Evolutionary conservation across 2,797 vertebrate genomes (phyloP).

Genomic region (Semotilus atromaculatus): DNA sequence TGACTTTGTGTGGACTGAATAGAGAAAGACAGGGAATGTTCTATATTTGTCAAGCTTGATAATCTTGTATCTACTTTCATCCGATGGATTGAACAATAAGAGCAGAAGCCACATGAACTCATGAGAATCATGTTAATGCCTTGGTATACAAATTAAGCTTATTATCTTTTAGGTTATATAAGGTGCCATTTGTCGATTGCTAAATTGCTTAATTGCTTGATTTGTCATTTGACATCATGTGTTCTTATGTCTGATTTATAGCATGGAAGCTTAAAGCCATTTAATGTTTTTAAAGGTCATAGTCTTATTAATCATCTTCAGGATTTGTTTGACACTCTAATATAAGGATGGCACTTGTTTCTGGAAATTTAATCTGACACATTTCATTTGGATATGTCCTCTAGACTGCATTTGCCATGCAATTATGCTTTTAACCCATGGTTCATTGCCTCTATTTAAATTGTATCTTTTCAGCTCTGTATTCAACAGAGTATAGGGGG

Average conservation of each 20-base stretch:
- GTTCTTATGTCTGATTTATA: conserved; percentile 11
- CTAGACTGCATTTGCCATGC: conserved; percentile 13
- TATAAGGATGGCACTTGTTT: neutral
- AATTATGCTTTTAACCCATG: neutral
- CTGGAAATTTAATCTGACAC: conserved; percentile 3
- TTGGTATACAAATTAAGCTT: neutral
- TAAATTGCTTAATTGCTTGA: conserved; percentile 1
- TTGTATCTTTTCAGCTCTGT: neutral
- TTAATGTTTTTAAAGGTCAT: conserved; percentile 16
- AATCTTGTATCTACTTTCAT: conserved; percentile 8
- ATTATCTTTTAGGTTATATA: conserved; percentile 9
- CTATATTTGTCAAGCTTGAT: conserved; percentile 28
- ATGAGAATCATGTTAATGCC: conserved; percentile 3
- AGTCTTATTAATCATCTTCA: conserved; percentile 7
- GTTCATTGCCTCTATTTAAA: neutral
- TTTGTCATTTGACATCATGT: neutral
- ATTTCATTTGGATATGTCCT: conserved; percentile 17
- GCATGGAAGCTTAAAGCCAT: neutral
- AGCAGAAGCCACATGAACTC: neutral
- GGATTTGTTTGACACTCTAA: conserved; percentile 19
- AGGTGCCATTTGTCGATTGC: neutral
- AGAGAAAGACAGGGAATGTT: conserved; percentile 21
- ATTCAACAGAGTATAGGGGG: neutral
- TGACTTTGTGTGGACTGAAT: conserved; percentile 33
- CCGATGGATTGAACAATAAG: conserved; percentile 27